These are phyloP conservation scores for Muscicapa striata DNA, from an alignment of 2,797 vertebrate genomes.

Conservation along the genomic window DNA sequence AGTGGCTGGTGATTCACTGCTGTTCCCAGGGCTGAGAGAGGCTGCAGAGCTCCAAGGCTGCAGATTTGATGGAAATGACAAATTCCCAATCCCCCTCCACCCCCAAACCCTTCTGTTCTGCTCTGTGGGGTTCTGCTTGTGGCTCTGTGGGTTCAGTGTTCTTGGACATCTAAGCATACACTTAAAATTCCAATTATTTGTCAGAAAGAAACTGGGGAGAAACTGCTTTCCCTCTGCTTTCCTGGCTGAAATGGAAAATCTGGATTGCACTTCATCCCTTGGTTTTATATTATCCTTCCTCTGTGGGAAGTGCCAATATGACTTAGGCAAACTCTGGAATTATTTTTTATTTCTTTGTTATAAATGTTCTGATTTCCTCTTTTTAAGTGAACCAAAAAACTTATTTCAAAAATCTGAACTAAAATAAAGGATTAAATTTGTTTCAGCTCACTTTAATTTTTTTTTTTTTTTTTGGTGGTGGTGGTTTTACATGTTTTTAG, in stretches of 20 bases:
- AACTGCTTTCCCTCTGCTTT: neutral
- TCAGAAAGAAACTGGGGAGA: neutral
- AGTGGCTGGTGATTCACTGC: neutral
- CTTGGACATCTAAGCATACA: neutral
- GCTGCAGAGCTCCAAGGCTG: neutral
- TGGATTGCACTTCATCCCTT: neutral
- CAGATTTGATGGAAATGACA: neutral
- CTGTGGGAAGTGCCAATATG: neutral
- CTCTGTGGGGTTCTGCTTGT: neutral
- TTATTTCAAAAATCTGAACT: neutral
- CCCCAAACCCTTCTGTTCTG: neutral
- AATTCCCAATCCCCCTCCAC: neutral
- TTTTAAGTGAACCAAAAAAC: neutral
- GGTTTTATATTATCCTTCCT: neutral
- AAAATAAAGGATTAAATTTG: fast-evolving
- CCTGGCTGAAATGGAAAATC: neutral
- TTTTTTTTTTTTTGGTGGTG: neutral
- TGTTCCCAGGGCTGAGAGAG: neutral
- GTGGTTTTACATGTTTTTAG: neutral
- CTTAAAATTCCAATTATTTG: neutral
- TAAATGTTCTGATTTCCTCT: neutral
- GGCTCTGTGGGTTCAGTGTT: neutral
- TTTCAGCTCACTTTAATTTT: neutral
- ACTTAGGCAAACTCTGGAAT: neutral
- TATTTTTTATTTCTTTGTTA: neutral